Conservation (phyloP, 2,113 vertebrate species). For the Nanorana parkeri region DNA sequence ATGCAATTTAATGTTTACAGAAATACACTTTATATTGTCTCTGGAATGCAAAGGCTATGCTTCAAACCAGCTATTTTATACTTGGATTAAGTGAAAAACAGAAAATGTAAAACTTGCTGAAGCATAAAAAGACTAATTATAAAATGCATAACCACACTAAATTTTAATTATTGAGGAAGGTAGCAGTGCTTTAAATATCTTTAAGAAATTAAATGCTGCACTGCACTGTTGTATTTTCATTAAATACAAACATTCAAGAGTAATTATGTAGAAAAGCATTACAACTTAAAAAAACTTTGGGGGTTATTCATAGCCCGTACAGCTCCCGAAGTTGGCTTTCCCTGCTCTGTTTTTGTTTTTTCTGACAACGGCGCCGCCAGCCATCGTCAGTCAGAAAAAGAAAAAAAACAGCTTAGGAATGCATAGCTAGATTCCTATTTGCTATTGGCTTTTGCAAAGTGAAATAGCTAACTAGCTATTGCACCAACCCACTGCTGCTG, state of each 20-base stretch:
- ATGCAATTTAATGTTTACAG: no score
- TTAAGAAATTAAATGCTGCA: constrained; percentile 30
- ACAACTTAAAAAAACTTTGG: constrained; percentile 28
- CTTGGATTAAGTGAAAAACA: constrained; percentile 21
- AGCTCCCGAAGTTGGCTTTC: no score
- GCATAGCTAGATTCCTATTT: no score
- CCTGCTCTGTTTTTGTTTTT: no score
- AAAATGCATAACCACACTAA: constrained; percentile 34
- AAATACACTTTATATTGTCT: no score
- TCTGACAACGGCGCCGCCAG: no score
- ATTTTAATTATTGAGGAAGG: constrained; percentile 39
- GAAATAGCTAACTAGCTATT: no score
- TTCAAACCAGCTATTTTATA: constrained; percentile 2
- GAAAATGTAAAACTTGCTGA: constrained; percentile 35
- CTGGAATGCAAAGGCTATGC: not conserved
- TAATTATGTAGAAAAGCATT: constrained; percentile 9
- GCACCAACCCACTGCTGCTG: no score
- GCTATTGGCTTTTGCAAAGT: no score
- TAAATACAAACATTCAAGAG: constrained; percentile 27
- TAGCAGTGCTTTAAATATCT: constrained; percentile 38
- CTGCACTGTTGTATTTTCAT: constrained; percentile 18
- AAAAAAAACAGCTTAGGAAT: no score
- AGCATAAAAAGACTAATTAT: constrained; percentile 38
- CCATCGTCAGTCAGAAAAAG: no score
- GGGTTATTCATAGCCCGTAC: no score